These are phyloP conservation scores for Microcebus jonahi DNA, from an alignment of 2,113 vertebrate species.

Conservation along the genomic window DNA sequence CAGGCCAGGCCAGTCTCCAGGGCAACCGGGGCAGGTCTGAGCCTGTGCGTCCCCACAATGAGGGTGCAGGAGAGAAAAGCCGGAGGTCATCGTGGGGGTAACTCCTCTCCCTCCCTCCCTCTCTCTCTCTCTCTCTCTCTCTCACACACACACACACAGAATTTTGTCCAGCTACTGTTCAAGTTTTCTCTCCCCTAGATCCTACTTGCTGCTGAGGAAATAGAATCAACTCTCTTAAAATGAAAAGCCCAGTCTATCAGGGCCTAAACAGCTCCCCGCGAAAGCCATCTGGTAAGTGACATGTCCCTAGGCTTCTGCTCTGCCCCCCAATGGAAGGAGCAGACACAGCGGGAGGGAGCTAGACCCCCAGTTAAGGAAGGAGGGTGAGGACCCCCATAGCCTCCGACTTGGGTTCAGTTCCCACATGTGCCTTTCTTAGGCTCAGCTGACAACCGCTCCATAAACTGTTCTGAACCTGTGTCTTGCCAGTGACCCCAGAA, in stretches of 20 bases:
- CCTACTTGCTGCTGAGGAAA: neutral
- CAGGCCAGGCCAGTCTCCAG: neutral
- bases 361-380: neutral
- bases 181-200: neutral
- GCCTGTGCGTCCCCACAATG: neutral
- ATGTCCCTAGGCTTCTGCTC: neutral
- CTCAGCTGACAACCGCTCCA: neutral
- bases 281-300: neutral
- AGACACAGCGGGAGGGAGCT: neutral
- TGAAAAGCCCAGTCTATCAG: neutral
- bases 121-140: neutral
- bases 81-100: neutral
- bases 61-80: neutral
- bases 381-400: neutral
- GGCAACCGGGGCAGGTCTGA: neutral
- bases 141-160: neutral
- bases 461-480: neutral
- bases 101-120: neutral
- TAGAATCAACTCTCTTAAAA: neutral
- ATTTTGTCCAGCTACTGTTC: neutral
- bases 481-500: neutral
- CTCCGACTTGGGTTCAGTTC: neutral
- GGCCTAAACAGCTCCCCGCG: neutral
- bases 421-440: neutral
- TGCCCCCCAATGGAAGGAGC: neutral